Evolutionary conservation across 2,888 invertebrate genomes (phyloP).

Genomic region (Pelosia muscerda): DNA sequence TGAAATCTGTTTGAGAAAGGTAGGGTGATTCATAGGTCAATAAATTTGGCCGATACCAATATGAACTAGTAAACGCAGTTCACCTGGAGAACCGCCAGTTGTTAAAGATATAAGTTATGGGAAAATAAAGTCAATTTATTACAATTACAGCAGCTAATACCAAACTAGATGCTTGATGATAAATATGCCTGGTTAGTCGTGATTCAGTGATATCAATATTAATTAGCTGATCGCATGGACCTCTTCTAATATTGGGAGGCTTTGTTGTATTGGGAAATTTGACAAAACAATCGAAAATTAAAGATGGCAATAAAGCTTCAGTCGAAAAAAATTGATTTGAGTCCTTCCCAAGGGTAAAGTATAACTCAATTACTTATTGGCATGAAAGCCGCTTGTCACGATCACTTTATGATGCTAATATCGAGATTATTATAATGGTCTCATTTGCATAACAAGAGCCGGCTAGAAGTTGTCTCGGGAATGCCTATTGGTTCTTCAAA

Average conservation of each 20-base stretch:
- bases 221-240: no score
- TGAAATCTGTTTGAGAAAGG: background rate
- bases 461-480: constrained; percentile 42
- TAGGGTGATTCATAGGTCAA: constrained; percentile 2
- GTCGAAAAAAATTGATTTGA: constrained; percentile 16
- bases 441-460: constrained; percentile 48
- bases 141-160: background rate
- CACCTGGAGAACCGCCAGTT: background rate
- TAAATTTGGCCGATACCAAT: background rate
- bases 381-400: constrained; percentile 26
- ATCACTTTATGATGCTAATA: constrained; percentile 50
- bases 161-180: no score
- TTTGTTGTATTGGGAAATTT: no score
- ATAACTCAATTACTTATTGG: constrained; percentile 37
- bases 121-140: background rate
- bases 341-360: constrained; percentile 18
- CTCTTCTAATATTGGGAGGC: no score
- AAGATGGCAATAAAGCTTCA: constrained; percentile 9
- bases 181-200: no score
- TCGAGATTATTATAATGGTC: constrained; percentile 49
- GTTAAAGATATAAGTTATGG: background rate
- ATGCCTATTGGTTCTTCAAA: constrained; percentile 44
- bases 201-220: no score
- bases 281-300: constrained; percentile 9
- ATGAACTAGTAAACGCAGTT: background rate